Evolutionary conservation across 2,797 vertebrate genomes (phyloP), one percentile per base, ranked within the genome.

Genomic region (Cuniculus paca): DNA sequence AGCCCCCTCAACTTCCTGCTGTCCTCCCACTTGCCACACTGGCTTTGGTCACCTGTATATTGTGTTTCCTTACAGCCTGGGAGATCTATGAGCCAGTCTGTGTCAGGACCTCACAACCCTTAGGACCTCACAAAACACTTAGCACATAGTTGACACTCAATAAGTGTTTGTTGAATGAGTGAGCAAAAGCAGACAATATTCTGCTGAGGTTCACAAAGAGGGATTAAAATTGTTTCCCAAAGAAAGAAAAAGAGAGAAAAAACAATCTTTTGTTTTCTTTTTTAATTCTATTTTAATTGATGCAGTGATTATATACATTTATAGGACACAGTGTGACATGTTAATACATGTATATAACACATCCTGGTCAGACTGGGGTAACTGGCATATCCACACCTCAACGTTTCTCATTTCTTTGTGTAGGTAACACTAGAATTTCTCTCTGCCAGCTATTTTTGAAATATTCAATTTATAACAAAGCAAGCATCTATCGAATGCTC

Each of bases 11-110:
- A 42, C 26, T 42, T 58, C 36, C 81, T 13, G 6, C 36, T 48
- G 7, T 42, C 13, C 28, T 36, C 6, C 19, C 31, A 31, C 24
- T 24, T 14, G 50, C 0, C 39, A 26, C 5, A 0, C 0, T 42
- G 22, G 68, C 1, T 22, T 88, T 10, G 36, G 39, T 13, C 70
- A 28, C 61, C 77, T 70, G 16, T n/a, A 36, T 9, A 61, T 3
- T 82, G 17, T 56, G 11, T 86, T 79, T 34, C 42, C 20, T 54
- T 24, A 22, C 16, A 72, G 52, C 90, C 50, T 42, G 70, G 31
- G 45, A 95, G 45, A 20, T 24, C 9, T 52, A 42, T 1, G 10
- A 91, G 17, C 48, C 19, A 22, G 50, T 45, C n/a, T 42, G 13
- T 34, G 42, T 48, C 42, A 68, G 20, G 5, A 34, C 31, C 45